Percentiles rank a stretch among this genome's conserved stretches.
phyloP scores from a whole-genome alignment of 2,797 vertebrate genomes.

The Manis javanica region DNA sequence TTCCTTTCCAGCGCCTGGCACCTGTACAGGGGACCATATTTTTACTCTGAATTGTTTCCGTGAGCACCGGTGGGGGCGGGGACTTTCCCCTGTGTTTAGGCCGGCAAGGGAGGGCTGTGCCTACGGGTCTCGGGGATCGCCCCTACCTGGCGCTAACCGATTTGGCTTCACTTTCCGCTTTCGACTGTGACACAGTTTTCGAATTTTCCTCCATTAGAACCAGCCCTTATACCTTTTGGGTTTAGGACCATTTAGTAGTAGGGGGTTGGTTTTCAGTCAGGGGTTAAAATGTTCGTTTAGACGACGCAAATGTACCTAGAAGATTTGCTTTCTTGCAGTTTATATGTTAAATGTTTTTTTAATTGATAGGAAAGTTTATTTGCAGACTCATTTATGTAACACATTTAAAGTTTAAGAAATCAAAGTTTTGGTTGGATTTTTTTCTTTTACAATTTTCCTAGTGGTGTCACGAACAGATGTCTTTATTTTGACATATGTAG shows the following conservation, averaged over 20 bases:
- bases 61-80: not conserved
- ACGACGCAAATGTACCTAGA: not conserved
- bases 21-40: not conserved
- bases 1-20: not conserved
- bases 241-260: not conserved
- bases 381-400: not conserved
- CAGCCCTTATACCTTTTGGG: not conserved
- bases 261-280: not conserved
- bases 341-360: not conserved
- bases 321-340: not conserved
- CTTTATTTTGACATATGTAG: slow-evolving; percentile 50
- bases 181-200: not conserved
- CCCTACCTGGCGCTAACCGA: not conserved
- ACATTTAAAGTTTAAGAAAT: slow-evolving; percentile 40
- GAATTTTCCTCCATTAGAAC: not conserved
- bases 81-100: not conserved
- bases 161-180: not conserved
- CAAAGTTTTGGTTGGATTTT: slow-evolving; percentile 27
- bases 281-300: not conserved
- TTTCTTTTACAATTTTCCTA: slow-evolving; percentile 34
- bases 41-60: not conserved
- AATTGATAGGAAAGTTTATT: not conserved
- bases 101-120: not conserved
- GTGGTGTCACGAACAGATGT: slow-evolving; percentile 54
- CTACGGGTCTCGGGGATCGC: not conserved